A percentile compares a stretch with the other conserved stretches of the same genome.
phyloP scores from a whole-genome alignment of 2,888 invertebrate species.

The Volucella bombylans region DNA sequence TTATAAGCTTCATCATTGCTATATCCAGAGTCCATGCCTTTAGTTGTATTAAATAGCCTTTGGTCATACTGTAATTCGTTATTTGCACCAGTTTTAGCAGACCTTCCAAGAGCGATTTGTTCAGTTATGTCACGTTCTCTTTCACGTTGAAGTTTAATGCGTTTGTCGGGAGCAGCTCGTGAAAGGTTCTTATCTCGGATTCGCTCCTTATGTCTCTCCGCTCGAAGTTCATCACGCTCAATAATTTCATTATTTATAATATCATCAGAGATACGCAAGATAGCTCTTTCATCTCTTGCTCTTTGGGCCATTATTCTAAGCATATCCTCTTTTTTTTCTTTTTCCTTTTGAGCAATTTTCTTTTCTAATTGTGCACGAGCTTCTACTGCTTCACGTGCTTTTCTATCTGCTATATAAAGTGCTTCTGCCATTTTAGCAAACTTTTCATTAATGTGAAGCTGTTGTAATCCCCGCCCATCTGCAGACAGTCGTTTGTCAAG shows the following conservation, averaged over 20 bases:
- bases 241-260: conserved; percentile 85
- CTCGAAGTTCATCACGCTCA: conserved; percentile 93
- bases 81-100: conserved; percentile 88
- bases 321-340: conserved; percentile 98
- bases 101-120: conserved; percentile 98
- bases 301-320: conserved; percentile 95
- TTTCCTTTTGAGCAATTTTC: conserved; percentile 98
- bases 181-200: conserved; percentile 96
- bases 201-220: conserved; percentile 94
- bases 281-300: conserved; percentile 97
- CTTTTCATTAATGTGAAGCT: conserved; percentile 99
- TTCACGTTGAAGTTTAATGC: conserved; percentile 93
- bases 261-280: conserved; percentile 83
- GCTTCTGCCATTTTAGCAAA: conserved; percentile 99
- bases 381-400: conserved; percentile 98
- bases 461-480: conserved; percentile 98
- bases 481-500: conserved; percentile 98
- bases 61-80: conserved; percentile 97
- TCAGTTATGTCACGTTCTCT: conserved; percentile 98
- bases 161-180: conserved; percentile 96
- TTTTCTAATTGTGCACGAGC: conserved; percentile 97
- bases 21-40: conserved; percentile 95
- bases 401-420: conserved; percentile 97
- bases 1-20: conserved; percentile 98
- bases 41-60: conserved; percentile 95